phyloP scores from a whole-genome alignment of 2,888 invertebrate species.

The Cephus spinipes region DNA sequence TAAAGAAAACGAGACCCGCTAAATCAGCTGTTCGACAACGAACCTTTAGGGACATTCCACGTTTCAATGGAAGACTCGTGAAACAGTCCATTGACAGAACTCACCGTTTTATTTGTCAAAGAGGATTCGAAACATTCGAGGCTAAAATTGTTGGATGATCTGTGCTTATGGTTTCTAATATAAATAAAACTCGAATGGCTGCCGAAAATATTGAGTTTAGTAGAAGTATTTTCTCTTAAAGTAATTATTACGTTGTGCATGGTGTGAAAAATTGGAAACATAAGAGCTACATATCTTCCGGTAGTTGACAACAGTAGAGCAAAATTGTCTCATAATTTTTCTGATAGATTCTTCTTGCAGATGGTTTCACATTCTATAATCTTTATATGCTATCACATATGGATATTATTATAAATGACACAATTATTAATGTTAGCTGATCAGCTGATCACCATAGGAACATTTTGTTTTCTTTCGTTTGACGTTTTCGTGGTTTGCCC shows the following conservation, averaged over 20 bases:
- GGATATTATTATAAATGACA: background rate
- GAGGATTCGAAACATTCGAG: background rate
- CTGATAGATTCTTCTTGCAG: background rate
- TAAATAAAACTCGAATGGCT: background rate
- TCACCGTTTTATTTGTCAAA: background rate
- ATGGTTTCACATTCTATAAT: background rate
- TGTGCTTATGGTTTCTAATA: background rate
- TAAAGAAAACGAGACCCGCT: background rate
- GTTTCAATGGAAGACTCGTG: background rate
- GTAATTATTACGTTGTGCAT: background rate
- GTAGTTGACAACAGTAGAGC: background rate
- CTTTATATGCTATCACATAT: background rate
- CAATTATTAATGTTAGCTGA: background rate
- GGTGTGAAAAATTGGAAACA: background rate
- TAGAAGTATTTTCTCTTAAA: background rate
- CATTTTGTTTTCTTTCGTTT: background rate
- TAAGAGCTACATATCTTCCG: background rate
- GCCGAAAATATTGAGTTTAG: background rate
- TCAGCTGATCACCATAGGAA: conserved; percentile 5
- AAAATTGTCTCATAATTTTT: background rate
- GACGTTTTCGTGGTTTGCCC: conserved; percentile 1
- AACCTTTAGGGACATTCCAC: conserved; percentile 19
- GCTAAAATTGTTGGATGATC: background rate
- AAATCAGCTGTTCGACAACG: conserved; percentile 16
- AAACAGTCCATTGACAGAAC: background rate